Base-by-base conservation (phyloP, 2,888 invertebrate species). In the Lasiommata megera region DNA sequence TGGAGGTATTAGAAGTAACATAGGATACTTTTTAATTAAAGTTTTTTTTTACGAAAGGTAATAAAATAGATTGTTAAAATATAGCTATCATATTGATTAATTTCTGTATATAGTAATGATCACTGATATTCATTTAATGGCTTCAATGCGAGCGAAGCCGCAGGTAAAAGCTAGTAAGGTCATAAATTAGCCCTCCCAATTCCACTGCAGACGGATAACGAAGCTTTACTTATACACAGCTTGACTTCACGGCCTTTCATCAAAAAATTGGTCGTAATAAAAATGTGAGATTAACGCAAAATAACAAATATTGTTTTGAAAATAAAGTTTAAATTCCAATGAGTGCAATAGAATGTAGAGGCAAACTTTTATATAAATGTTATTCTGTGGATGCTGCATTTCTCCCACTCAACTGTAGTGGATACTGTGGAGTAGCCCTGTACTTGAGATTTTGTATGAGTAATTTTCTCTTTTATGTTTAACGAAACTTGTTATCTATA, bases 391-490 rank as follows among this genome's bases (percentile, higher is more conserved):
- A 67, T 67, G 64, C 63, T 67, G 47, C 54, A 47, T 54, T 54
- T 40, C 38, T 29, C 46, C 38, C 47, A 47, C 47, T 54, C 23
- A 9, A 47, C 54, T 54, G 16, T 47, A 47, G 46, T 63, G 64
- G 64, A 64, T 68, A 67, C 64, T 63, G 62, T 66, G 64, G 59
- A 68, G 68, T 64, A 65, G 59, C 64, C 56, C 66, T 61, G 62
- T 65, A 64, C 68, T 69, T 62, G 57, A 67, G 63, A 66, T 68
- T 67, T 68, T 67, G 62, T 68, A 64, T 62, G 64, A 63, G 62
- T 55, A 54, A 65, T 62, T 62, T 61, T 23, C 63, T 63, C 56
- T 41, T 40, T 52, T 31, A 46, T 41, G 16, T 28, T 31, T 38
- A 44, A 44, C 41, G 8, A 44, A 46, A 37, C 46, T 38, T n/a